Conservation (phyloP, 2,797 vertebrate species). For the Propithecus deckenii region DNA sequence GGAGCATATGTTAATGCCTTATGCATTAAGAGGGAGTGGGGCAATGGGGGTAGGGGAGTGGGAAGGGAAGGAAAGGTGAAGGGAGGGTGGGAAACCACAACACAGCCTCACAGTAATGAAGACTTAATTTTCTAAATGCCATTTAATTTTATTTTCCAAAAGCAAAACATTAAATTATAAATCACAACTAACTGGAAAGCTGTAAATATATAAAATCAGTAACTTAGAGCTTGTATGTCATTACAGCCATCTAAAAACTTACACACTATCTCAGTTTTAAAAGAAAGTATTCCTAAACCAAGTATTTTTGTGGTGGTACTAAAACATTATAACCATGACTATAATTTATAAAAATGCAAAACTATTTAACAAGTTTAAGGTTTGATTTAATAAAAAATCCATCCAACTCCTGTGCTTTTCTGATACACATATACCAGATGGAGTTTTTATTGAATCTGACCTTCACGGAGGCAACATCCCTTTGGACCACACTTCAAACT, state of each 20-base stretch:
- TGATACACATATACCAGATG: constrained; percentile 57
- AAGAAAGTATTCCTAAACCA: constrained; percentile 73
- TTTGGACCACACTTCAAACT: constrained; percentile 71
- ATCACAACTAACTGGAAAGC: constrained; percentile 70
- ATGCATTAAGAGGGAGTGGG: constrained; percentile 62
- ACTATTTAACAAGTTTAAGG: constrained; percentile 61
- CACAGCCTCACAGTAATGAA: constrained; percentile 72
- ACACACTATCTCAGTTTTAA: constrained; percentile 56
- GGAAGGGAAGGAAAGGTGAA: constrained; percentile 31
- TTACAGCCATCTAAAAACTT: constrained; percentile 60
- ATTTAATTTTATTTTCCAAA: constrained; percentile 76
- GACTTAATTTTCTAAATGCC: constrained; percentile 75
- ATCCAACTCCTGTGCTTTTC: constrained; percentile 73
- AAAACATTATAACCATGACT: constrained; percentile 51
- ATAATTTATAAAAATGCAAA: constrained; percentile 65
- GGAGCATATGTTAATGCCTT: constrained; percentile 78
- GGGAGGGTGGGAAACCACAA: constrained; percentile 76
- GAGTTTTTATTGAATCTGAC: constrained; percentile 74
- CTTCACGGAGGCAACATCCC: constrained; percentile 73
- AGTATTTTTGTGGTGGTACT: constrained; percentile 34
- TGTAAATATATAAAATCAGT: constrained; percentile 67
- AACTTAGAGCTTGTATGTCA: constrained; percentile 57
- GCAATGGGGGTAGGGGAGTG: constrained; percentile 6
- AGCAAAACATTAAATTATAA: constrained; percentile 71
- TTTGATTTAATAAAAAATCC: constrained; percentile 70